Percentiles rank a stretch among this genome's conserved stretches.
Evolutionary conservation across 1,140 invertebrate species (phyloP).

Genomic region (Drosophila pallidifrons): DNA sequence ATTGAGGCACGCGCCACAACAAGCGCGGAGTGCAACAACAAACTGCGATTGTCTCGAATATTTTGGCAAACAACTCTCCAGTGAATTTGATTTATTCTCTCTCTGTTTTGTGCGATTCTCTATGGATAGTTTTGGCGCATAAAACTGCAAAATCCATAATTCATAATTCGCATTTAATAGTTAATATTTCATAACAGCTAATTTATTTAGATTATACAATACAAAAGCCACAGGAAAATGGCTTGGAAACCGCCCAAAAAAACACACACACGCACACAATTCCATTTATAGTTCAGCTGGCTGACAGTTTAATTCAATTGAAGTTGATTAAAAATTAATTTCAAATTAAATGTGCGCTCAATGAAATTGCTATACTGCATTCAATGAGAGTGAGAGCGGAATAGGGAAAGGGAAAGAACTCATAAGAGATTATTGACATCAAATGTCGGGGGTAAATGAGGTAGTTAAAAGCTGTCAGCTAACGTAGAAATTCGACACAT

Average conservation of each 20-base stretch:
- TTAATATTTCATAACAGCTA: conserved; percentile 65
- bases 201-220: conserved; percentile 65
- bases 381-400: conserved; percentile 16
- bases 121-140: not conserved
- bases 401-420: not conserved
- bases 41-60: not conserved
- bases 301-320: conserved; percentile 74
- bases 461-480: conserved; percentile 39
- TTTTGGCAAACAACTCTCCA: not conserved
- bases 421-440: conserved; percentile 22
- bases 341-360: conserved; percentile 77
- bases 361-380: conserved; percentile 56
- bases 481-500: conserved; percentile 36
- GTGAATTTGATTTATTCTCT: not conserved
- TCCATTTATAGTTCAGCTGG: conserved; percentile 18
- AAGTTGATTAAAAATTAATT: conserved; percentile 78
- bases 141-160: conserved; percentile 52
- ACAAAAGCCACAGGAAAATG: conserved; percentile 6
- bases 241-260: conserved; percentile 8
- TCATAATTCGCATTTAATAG: conserved; percentile 66
- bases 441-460: conserved; percentile 30
- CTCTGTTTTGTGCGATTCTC: not conserved
- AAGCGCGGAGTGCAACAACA: conserved; percentile 48
- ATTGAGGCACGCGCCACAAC: conserved; percentile 68
- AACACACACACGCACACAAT: not conserved